phyloP scores from a whole-genome alignment of 2,888 invertebrate genomes.

The Drosophila neotestacea region DNA sequence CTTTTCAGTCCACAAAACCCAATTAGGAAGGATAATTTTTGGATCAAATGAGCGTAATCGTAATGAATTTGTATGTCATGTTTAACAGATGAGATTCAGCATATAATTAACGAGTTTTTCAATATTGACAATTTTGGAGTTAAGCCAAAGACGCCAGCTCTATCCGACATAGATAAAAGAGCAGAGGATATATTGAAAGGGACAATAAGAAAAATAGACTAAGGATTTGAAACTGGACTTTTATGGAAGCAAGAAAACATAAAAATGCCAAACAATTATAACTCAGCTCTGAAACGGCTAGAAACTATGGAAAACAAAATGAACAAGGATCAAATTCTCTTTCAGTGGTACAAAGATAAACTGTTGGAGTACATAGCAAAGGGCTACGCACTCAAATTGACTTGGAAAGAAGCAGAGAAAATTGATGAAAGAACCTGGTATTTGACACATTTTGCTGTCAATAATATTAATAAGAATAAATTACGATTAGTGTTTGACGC shows the following conservation, averaged over 20 bases:
- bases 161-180: not conserved
- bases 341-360: not conserved
- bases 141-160: not conserved
- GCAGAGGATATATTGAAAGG: not conserved
- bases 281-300: not conserved
- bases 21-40: not conserved
- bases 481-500: no score
- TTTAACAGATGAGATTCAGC: not conserved
- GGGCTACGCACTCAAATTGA: not conserved
- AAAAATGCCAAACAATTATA: not conserved
- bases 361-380: not conserved
- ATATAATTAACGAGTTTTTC: not conserved
- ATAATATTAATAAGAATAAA: not conserved
- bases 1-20: not conserved
- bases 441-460: not conserved
- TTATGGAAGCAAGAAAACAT: not conserved
- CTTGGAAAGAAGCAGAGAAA: not conserved
- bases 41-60: not conserved
- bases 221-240: slow-evolving; percentile 1
- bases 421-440: not conserved
- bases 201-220: not conserved
- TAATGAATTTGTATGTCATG: not conserved
- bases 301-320: not conserved
- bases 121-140: not conserved
- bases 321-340: not conserved